Conservation (phyloP, 2,113 vertebrate genomes). For the Emydocephalus ijimae region DNA sequence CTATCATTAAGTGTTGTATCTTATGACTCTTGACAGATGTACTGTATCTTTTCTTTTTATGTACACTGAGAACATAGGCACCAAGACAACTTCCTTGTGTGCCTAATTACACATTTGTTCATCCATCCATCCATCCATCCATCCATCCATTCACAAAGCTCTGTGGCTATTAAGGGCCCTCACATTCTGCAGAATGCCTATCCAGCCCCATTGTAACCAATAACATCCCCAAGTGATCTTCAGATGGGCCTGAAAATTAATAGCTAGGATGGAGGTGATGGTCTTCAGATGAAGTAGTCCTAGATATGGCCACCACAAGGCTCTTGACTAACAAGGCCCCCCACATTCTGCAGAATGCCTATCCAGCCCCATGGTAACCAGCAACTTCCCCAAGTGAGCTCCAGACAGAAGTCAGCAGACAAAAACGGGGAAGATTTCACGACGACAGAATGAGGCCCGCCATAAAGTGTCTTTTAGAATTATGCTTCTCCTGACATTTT, state of each 20-base stretch:
- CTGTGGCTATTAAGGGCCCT: no score
- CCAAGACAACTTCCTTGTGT: no score
- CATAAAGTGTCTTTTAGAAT: conserved; percentile 19
- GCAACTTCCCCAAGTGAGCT: background rate
- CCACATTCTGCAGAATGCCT: background rate
- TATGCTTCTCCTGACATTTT: background rate
- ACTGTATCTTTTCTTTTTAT: no score
- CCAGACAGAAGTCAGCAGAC: background rate
- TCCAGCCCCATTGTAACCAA: no score
- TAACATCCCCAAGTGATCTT: background rate
- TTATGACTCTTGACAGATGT: no score
- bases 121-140: no score
- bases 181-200: no score
- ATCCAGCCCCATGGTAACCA: background rate
- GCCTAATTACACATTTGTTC: no score
- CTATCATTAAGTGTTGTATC: no score
- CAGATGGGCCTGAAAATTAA: background rate
- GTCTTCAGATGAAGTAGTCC: background rate
- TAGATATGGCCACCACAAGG: background rate
- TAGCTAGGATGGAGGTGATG: background rate
- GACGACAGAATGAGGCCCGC: background rate
- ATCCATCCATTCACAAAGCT: no score
- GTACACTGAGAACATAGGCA: no score
- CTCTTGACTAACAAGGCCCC: no score
- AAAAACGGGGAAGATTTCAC: background rate